Evolutionary conservation across 2,888 invertebrate genomes (phyloP).

Genomic region (Athripsodes cinereus): DNA sequence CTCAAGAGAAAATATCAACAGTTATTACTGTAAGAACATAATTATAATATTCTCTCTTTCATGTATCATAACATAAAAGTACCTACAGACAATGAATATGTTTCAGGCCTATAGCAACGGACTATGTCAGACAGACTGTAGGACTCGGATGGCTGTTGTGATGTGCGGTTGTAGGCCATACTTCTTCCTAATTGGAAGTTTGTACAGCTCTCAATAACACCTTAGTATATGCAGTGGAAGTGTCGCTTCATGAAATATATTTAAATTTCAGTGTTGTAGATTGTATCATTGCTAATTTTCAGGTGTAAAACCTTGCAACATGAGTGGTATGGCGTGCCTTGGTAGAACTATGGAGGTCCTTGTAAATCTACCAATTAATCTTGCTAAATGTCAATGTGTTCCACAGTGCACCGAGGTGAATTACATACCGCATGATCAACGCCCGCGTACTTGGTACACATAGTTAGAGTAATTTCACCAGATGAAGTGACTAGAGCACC

Average conservation of each 20-base stretch:
- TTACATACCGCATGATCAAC: conserved; percentile 48
- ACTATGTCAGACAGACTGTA: conserved; percentile 51
- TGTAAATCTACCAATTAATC: conserved; percentile 46
- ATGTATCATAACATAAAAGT: too few relatives aligned
- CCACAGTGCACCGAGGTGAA: conserved; percentile 49
- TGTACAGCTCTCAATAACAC: too few relatives aligned
- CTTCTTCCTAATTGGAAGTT: conserved; percentile 47
- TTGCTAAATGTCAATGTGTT: conserved; percentile 46
- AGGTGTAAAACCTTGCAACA: conserved; percentile 49
- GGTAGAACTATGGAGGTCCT: conserved; percentile 47
- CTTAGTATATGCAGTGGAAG: too few relatives aligned
- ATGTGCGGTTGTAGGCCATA: conserved; percentile 51
- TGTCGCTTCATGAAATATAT: too few relatives aligned
- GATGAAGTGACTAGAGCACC: too few relatives aligned
- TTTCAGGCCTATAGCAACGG: conserved; percentile 49
- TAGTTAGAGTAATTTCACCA: too few relatives aligned
- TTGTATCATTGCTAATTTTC: conserved; percentile 21
- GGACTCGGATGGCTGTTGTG: conserved; percentile 45
- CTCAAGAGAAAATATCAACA: conserved; percentile 42
- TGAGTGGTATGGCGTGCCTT: conserved; percentile 51
- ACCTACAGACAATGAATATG: not conserved
- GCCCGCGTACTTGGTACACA: conserved; percentile 43
- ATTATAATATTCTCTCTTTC: too few relatives aligned
- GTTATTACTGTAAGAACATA: conserved; percentile 41
- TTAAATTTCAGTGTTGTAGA: too few relatives aligned